These are phyloP conservation scores for Puffinus mauretanicus DNA, from an alignment of 2,113 vertebrate species.

Conservation along the genomic window DNA sequence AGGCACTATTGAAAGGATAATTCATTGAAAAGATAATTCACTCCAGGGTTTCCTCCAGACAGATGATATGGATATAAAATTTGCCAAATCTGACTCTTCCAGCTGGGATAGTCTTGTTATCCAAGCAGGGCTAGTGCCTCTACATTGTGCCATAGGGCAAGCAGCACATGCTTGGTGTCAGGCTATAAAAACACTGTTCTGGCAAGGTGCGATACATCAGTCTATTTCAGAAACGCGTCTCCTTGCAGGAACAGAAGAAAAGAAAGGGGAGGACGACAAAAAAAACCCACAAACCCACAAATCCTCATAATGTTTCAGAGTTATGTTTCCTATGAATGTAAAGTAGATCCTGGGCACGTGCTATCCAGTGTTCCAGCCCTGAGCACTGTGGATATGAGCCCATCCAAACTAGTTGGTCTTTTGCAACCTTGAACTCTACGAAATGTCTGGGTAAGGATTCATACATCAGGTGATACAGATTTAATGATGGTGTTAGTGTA, in stretches of 20 bases:
- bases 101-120: background rate
- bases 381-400: background rate
- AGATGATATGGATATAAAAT: background rate
- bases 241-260: background rate
- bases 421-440: background rate
- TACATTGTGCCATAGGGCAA: background rate
- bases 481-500: background rate
- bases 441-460: background rate
- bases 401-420: background rate
- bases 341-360: background rate
- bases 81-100: background rate
- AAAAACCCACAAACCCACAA: background rate
- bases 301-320: background rate
- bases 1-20: background rate
- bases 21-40: background rate
- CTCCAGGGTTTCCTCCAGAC: background rate
- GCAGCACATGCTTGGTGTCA: background rate
- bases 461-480: background rate
- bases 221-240: background rate
- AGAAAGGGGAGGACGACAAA: background rate
- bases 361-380: background rate
- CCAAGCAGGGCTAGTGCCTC: background rate
- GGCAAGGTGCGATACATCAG: background rate
- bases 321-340: background rate
- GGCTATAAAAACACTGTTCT: background rate